Percentiles rank a stretch among this genome's conserved stretches.
phyloP scores from a whole-genome alignment of 2,888 invertebrate species.

The Melipona beecheii region DNA sequence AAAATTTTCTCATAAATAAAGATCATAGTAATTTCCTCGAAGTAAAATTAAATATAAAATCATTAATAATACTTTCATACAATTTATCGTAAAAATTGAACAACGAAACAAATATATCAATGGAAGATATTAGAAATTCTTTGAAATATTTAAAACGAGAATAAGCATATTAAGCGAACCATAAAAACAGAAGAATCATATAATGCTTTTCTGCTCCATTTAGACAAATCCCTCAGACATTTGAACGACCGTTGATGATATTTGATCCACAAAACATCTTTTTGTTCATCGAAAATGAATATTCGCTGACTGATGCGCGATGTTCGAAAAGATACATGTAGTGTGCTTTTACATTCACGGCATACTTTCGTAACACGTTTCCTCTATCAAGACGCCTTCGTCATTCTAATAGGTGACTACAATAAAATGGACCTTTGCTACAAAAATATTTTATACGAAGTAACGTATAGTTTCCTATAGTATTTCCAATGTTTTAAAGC shows the following conservation, averaged over 20 bases:
- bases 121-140: background rate
- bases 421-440: slow-evolving; percentile 66
- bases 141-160: background rate
- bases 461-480: slow-evolving; percentile 30
- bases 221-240: slow-evolving; percentile 16
- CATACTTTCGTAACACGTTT: slow-evolving; percentile 75
- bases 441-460: slow-evolving; percentile 58
- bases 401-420: slow-evolving; percentile 54
- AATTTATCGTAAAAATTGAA: background rate
- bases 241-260: slow-evolving; percentile 22
- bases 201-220: slow-evolving; percentile 18
- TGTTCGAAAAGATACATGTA: slow-evolving; percentile 49
- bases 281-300: slow-evolving; percentile 30
- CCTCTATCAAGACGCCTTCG: slow-evolving; percentile 76
- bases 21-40: too few relatives aligned
- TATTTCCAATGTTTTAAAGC: slow-evolving; percentile 50
- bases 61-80: background rate
- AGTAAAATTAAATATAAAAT: background rate
- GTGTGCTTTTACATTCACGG: slow-evolving; percentile 74
- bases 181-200: background rate
- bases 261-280: slow-evolving; percentile 48
- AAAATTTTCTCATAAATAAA: background rate
- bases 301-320: slow-evolving; percentile 26
- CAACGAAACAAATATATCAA: background rate
- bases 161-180: background rate